These are phyloP conservation scores for Pseudochirops corinnae DNA, from an alignment of 2,797 vertebrate species.

Conservation along the genomic window DNA sequence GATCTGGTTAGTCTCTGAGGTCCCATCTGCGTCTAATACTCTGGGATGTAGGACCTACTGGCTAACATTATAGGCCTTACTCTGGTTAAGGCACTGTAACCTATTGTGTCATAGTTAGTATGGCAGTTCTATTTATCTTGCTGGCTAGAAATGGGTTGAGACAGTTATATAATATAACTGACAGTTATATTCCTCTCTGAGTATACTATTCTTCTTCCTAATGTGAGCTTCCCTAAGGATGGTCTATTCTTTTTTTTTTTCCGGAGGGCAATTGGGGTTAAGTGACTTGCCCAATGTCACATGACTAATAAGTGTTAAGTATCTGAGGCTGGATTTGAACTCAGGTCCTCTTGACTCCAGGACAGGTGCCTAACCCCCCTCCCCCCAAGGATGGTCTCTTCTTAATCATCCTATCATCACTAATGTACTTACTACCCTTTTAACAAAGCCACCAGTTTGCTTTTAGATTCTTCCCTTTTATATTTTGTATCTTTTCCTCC, in stretches of 20 bases:
- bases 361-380: too few species aligned
- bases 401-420: neutral
- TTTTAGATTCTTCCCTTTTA: conserved; percentile 3
- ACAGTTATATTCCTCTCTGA: neutral
- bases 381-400: neutral
- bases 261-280: too few species aligned
- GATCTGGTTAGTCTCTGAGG: neutral
- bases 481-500: conserved; percentile 38
- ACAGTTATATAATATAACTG: neutral
- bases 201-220: neutral
- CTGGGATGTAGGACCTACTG: neutral
- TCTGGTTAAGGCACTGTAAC: conserved; percentile 20
- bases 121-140: neutral
- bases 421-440: neutral
- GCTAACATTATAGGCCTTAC: neutral
- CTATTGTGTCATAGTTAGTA: neutral
- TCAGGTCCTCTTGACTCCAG: too few species aligned
- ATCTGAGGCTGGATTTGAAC: too few species aligned
- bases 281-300: too few species aligned
- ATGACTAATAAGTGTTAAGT: too few species aligned
- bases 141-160: neutral
- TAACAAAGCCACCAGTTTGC: neutral
- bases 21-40: neutral
- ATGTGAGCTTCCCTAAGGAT: neutral
- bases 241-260: neutral